A percentile compares a stretch with the other conserved stretches of the same genome.
Evolutionary conservation across 2,888 invertebrate species (phyloP).

Genomic region (Scaptodrosophila latifasciaeformis): DNA sequence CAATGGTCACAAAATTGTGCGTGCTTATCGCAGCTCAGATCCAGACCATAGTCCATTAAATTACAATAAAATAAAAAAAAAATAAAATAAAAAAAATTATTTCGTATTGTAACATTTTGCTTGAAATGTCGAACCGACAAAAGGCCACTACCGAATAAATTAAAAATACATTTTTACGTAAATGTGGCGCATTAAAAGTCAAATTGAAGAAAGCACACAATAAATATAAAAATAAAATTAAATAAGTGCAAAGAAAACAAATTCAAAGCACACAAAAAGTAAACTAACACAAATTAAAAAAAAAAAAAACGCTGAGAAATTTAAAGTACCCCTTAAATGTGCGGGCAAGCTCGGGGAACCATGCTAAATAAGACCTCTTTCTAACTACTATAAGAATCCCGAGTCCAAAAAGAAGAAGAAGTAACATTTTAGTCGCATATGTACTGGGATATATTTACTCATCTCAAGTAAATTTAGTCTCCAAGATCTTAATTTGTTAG

Average conservation of each 20-base stretch:
- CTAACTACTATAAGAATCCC: background rate
- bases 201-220: constrained; percentile 58
- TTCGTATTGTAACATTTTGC: too few species aligned
- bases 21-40: constrained; percentile 51
- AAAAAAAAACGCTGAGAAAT: constrained; percentile 37
- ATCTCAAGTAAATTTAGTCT: background rate
- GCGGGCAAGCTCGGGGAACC: constrained; percentile 21
- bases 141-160: constrained; percentile 62
- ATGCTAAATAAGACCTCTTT: background rate
- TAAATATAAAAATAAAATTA: constrained; percentile 65
- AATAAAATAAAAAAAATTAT: constrained; percentile 4
- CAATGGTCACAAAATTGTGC: constrained; percentile 54
- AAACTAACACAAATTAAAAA: constrained; percentile 48
- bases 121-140: constrained; percentile 36
- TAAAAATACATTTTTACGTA: constrained; percentile 70
- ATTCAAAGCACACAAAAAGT: constrained; percentile 33
- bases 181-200: constrained; percentile 64
- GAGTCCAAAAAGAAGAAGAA: background rate
- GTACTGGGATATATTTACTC: background rate
- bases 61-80: background rate
- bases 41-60: background rate
- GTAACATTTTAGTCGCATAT: background rate
- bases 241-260: constrained; percentile 63
- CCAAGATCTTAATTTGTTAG: too few species aligned
- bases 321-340: constrained; percentile 39